A percentile compares a stretch with the other conserved stretches of the same genome.
Conservation (phyloP, 1,140 invertebrate genomes). For the Prorops nasuta region DNA sequence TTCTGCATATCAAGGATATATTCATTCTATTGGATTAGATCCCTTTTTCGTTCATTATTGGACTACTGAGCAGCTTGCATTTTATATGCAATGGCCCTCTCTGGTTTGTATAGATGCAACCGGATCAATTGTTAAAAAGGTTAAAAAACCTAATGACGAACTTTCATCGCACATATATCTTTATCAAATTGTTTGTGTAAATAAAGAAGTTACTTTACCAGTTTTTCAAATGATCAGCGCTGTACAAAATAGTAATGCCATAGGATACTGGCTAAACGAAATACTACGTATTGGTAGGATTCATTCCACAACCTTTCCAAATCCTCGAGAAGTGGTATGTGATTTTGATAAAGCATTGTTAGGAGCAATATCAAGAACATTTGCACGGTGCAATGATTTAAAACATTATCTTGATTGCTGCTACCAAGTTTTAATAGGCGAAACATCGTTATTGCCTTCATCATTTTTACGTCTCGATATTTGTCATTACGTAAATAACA, state of each 20-base stretch:
- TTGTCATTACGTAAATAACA: not conserved
- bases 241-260: conserved; percentile 1
- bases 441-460: not conserved
- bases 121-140: conserved; percentile 7
- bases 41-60: conserved; percentile 13
- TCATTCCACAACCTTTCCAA: not conserved
- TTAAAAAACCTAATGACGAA: conserved; percentile 6
- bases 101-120: conserved; percentile 4
- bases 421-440: not conserved
- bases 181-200: conserved; percentile 4
- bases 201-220: not conserved
- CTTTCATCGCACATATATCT: conserved; percentile 9
- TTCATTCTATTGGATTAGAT: conserved; percentile 2
- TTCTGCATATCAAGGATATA: not conserved
- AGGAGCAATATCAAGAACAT: not conserved
- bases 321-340: not conserved
- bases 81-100: not conserved
- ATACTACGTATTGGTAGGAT: not conserved
- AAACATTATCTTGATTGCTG: not conserved
- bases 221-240: conserved; percentile 8
- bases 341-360: conserved; percentile 8
- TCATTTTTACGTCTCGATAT: not conserved
- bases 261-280: conserved; percentile 5
- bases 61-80: conserved; percentile 7
- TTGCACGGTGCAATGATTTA: not conserved